These are phyloP conservation scores for Sebastolobus altivelis DNA, from an alignment of 2,797 vertebrate genomes.

Conservation along the genomic window DNA sequence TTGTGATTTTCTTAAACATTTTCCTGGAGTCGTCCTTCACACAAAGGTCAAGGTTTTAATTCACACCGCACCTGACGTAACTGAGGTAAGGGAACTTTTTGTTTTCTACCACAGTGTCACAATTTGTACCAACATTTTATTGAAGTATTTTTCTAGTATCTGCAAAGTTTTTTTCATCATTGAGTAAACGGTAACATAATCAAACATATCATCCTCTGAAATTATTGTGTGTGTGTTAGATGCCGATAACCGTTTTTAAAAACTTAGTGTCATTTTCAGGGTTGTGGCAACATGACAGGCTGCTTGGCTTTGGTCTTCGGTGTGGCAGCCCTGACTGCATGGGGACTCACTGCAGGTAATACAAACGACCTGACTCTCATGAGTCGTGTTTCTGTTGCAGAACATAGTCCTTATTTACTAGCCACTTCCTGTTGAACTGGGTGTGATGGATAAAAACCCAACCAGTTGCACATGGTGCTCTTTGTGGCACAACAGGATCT, in stretches of 20 bases:
- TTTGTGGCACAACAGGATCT: not conserved
- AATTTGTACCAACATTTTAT: not conserved
- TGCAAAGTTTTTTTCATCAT: not conserved
- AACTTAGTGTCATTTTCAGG: slow-evolving; percentile 38
- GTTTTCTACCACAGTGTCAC: not conserved
- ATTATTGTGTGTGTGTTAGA: not conserved
- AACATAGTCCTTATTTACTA: not conserved
- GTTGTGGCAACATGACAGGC: slow-evolving; percentile 61
- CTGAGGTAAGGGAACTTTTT: slow-evolving; percentile 53
- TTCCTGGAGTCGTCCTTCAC: not conserved
- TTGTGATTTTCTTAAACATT: slow-evolving; percentile 8
- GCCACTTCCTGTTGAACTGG: not conserved
- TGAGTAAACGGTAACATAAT: not conserved
- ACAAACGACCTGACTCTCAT: slow-evolving; percentile 1
- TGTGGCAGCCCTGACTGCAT: slow-evolving; percentile 54
- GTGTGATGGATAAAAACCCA: not conserved
- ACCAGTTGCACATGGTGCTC: not conserved
- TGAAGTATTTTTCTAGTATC: not conserved
- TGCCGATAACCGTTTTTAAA: not conserved
- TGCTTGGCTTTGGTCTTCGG: slow-evolving; percentile 46
- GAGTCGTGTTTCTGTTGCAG: not conserved
- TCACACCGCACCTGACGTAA: not conserved
- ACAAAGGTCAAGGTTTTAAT: not conserved
- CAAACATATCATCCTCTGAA: not conserved
- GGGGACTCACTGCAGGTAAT: slow-evolving; percentile 73